Conservation (phyloP, 2,797 vertebrate genomes). For the Tragopan temminckii region DNA sequence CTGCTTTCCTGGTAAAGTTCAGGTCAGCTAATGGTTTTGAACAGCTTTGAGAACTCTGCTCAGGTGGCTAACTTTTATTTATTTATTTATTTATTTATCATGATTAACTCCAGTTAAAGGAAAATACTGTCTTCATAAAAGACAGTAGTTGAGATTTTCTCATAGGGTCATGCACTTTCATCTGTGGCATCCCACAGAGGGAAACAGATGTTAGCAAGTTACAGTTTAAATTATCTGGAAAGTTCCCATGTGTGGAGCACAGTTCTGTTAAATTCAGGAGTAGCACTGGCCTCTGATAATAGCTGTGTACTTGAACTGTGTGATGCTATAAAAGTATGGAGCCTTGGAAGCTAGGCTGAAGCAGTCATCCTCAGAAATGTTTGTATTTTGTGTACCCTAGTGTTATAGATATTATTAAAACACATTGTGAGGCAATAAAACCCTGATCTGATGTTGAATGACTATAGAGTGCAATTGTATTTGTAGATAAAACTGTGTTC, state of each 20-base stretch:
- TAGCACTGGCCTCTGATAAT: background rate
- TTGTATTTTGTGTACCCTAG: background rate
- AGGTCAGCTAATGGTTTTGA: background rate
- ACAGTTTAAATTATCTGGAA: slow-evolving; percentile 47
- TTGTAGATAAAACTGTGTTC: background rate
- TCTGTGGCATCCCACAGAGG: slow-evolving; percentile 59
- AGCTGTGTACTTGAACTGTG: background rate
- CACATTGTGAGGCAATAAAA: background rate
- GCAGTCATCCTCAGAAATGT: background rate
- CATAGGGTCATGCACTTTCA: slow-evolving; percentile 58
- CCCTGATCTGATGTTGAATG: background rate
- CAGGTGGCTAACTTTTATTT: background rate
- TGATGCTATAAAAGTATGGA: background rate
- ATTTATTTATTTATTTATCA: background rate
- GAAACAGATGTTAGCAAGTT: slow-evolving; percentile 68
- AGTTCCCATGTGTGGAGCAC: slow-evolving; percentile 15
- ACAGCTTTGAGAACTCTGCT: background rate
- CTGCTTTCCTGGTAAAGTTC: slow-evolving; percentile 66
- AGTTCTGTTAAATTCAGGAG: slow-evolving; percentile 6
- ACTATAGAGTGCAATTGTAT: background rate
- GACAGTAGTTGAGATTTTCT: slow-evolving; percentile 49
- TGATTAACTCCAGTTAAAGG: background rate
- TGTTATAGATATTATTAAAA: background rate
- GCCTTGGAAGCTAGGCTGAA: background rate
- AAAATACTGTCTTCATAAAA: slow-evolving; percentile 29